Conservation (phyloP, 2,888 invertebrate species). For the Mythimna pallens region DNA sequence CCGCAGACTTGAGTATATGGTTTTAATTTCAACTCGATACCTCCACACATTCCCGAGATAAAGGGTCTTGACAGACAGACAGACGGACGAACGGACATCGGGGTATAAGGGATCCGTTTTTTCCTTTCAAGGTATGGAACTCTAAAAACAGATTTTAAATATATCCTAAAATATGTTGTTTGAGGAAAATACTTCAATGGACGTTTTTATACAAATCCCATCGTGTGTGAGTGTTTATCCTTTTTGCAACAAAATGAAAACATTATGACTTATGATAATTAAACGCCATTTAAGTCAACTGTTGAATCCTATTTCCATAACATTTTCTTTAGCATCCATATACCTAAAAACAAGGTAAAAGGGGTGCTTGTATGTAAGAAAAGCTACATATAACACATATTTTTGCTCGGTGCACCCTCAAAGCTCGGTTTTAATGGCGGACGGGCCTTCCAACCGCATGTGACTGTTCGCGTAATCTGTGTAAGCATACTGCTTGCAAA, state of each 20-base stretch:
- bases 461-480: slow-evolving; percentile 30
- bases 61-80: no score
- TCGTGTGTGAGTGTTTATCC: not conserved
- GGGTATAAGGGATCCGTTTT: no score
- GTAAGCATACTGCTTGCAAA: slow-evolving; percentile 15
- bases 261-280: slow-evolving; percentile 12
- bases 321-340: not conserved
- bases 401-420: slow-evolving; percentile 14
- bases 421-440: slow-evolving; percentile 24
- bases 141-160: slow-evolving; percentile 16
- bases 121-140: no score
- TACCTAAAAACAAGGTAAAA: not conserved
- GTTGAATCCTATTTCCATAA: not conserved
- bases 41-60: no score
- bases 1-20: no score
- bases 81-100: no score
- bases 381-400: slow-evolving; percentile 3
- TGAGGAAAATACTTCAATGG: slow-evolving; percentile 1
- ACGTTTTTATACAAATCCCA: slow-evolving; percentile 21
- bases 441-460: slow-evolving; percentile 31
- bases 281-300: not conserved
- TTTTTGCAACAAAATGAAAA: slow-evolving; percentile 4
- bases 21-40: no score
- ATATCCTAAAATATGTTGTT: slow-evolving; percentile 18
- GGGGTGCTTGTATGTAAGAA: not conserved